Evolutionary conservation across 2,888 invertebrate species (phyloP).

Genomic region (Gandaritis pyraliata): DNA sequence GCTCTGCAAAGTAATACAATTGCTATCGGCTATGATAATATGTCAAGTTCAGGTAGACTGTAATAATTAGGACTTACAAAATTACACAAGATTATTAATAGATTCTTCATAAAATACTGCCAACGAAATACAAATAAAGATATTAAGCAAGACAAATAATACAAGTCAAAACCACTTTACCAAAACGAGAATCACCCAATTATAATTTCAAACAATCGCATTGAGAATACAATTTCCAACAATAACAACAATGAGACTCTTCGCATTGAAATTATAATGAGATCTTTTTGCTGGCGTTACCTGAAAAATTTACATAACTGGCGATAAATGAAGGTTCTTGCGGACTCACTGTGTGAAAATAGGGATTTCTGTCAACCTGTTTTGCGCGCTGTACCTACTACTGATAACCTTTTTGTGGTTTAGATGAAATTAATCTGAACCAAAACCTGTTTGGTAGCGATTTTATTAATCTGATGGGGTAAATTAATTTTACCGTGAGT

Average conservation of each 20-base stretch:
- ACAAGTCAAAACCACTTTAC: slow-evolving; percentile 1
- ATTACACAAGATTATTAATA: too few species aligned
- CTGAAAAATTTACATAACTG: slow-evolving; percentile 39
- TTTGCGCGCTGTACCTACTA: slow-evolving; percentile 14
- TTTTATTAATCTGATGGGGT: too few species aligned
- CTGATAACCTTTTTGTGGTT: slow-evolving; percentile 12
- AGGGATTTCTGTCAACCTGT: slow-evolving; percentile 17
- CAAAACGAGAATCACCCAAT: slow-evolving; percentile 4
- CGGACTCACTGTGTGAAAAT: slow-evolving; percentile 26
- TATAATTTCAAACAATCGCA: slow-evolving; percentile 15
- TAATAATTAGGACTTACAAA: too few species aligned
- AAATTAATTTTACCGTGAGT: too few species aligned
- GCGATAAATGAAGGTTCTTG: slow-evolving; percentile 37
- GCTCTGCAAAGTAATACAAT: too few species aligned
- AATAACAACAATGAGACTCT: slow-evolving; percentile 15
- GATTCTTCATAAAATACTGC: too few species aligned
- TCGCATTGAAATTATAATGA: slow-evolving; percentile 28
- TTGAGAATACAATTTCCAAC: slow-evolving; percentile 19
- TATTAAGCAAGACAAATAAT: neutral
- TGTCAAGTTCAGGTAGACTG: too few species aligned
- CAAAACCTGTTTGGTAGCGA: too few species aligned
- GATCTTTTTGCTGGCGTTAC: slow-evolving; percentile 38
- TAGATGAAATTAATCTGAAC: slow-evolving; percentile 10
- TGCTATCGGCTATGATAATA: too few species aligned
- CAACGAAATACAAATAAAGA: too few species aligned